Conservation (phyloP, 1,140 invertebrate species). For the Vanessa atalanta region DNA sequence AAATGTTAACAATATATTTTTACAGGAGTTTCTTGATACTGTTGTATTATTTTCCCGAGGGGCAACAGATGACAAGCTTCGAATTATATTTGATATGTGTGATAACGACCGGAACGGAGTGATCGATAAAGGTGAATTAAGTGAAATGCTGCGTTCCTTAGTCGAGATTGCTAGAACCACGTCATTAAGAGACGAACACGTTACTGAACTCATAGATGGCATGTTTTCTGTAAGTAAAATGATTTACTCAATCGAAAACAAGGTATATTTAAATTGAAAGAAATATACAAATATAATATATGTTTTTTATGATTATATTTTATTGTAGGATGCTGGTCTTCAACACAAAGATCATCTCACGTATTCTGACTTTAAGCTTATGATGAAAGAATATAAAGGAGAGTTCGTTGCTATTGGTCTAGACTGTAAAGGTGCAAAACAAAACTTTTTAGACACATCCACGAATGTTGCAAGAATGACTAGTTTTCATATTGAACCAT, state of each 20-base stretch:
- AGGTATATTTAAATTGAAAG: too few relatives aligned
- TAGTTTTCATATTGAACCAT: conserved; percentile 93
- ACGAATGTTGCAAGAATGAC: conserved; percentile 97
- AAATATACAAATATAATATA: too few relatives aligned
- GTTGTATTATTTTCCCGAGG: conserved; percentile 95
- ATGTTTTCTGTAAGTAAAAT: conserved; percentile 89
- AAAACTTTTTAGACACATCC: conserved; percentile 96
- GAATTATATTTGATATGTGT: conserved; percentile 99
- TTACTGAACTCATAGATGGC: conserved; percentile 95
- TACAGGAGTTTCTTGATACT: conserved; percentile 96
- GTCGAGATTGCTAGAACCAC: conserved; percentile 97
- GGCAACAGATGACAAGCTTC: conserved; percentile 96
- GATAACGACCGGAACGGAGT: conserved; percentile 97
- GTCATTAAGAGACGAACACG: conserved; percentile 92
- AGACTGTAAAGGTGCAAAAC: conserved; percentile 97
- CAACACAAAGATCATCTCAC: conserved; percentile 95
- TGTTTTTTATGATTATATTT: too few relatives aligned
- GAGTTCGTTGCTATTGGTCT: conserved; percentile 98
- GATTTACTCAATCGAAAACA: background rate
- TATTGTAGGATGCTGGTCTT: conserved; percentile 89
- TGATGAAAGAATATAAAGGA: conserved; percentile 98
- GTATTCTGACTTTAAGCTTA: conserved; percentile 96
- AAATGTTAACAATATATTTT: conserved; percentile 2
- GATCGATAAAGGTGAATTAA: conserved; percentile 96
- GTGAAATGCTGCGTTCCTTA: conserved; percentile 95